Evolutionary conservation across 2,797 vertebrate species (phyloP).

Genomic region (Poecilia gillii): DNA sequence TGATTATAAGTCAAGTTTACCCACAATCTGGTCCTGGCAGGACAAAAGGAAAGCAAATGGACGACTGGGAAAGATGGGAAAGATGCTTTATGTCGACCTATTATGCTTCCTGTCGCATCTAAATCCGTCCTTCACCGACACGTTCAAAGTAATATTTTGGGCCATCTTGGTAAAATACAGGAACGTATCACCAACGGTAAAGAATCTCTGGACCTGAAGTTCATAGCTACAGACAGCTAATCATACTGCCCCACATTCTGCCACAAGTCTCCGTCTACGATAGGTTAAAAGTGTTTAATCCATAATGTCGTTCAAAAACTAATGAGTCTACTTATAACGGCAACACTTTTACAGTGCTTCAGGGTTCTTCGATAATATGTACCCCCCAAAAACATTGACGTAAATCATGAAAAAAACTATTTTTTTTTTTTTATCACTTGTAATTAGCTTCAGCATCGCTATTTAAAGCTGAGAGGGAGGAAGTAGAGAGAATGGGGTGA

Average conservation of each 20-base stretch:
- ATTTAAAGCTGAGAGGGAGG: slow-evolving; percentile 31
- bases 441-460: slow-evolving; percentile 35
- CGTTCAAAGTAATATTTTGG: slow-evolving; percentile 22
- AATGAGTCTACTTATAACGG: slow-evolving; percentile 41
- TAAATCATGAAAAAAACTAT: slow-evolving; percentile 43
- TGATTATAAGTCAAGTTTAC: slow-evolving; percentile 13
- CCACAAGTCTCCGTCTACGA: not conserved
- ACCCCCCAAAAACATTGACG: slow-evolving; percentile 54
- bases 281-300: too few relatives aligned
- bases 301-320: slow-evolving; percentile 43
- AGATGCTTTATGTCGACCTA: not conserved
- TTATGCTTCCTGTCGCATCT: not conserved
- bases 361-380: slow-evolving; percentile 60
- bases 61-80: slow-evolving; percentile 52
- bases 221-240: slow-evolving; percentile 34
- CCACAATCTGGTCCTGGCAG: slow-evolving; percentile 9
- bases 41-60: slow-evolving; percentile 28
- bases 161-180: slow-evolving; percentile 50
- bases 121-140: not conserved
- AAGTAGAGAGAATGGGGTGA: slow-evolving; percentile 42
- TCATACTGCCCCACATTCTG: slow-evolving; percentile 25
- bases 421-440: slow-evolving; percentile 29
- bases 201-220: slow-evolving; percentile 31
- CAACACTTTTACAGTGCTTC: slow-evolving; percentile 50
- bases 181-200: slow-evolving; percentile 35